Evolutionary conservation across 2,113 vertebrate genomes (phyloP), one percentile per base, ranked within the genome.

Genomic region (Pollachius pollachius): DNA sequence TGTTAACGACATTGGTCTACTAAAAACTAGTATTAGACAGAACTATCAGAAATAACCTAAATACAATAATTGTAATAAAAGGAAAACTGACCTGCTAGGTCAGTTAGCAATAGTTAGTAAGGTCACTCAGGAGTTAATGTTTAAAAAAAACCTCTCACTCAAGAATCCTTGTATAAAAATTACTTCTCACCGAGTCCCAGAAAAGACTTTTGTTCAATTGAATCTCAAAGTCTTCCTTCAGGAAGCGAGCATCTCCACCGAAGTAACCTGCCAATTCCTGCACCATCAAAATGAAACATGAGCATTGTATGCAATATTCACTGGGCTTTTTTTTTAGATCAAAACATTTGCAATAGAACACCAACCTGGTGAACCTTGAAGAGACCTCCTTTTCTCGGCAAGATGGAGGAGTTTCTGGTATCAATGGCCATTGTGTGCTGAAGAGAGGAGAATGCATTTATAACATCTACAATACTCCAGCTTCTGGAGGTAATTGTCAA

Each of bases 391-490:
- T 79, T 92, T 71, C 77, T 94, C 1, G 97, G 97, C 34, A 99
- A 79, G 80, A 99, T 99, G 15, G 95, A 91, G 1, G 97, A 97
- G 72, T 94, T 98, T 71, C 97, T 92, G 15, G 94, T 96, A 89
- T 99, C 97, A 5, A 99, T 93, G 62, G 96, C 90, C 97, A 99
- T 99, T 0, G 95, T 81, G 1, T 99, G 97, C 97, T 99, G 79
- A 0, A 56, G 74, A 52, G 30, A 64, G 19, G 23, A 34, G 64
- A 61, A 86, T 13, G 41, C 41, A 48, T 48, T 48, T 48, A 48
- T 48, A 48, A 48, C 41, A 9, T 12, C 12, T 9, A 48, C 12
- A 13, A 48, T 48, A 48, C 12, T 48, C 41, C 41, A 48, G 12
- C 41, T 9, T 48, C 12, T 13, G 11, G 41, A 12, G 41, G 1